A percentile compares a stretch with the other conserved stretches of the same genome.
These are phyloP conservation scores for Lasioglossum zephyrum DNA, from an alignment of 2,888 invertebrate species.

Conservation along the genomic window DNA sequence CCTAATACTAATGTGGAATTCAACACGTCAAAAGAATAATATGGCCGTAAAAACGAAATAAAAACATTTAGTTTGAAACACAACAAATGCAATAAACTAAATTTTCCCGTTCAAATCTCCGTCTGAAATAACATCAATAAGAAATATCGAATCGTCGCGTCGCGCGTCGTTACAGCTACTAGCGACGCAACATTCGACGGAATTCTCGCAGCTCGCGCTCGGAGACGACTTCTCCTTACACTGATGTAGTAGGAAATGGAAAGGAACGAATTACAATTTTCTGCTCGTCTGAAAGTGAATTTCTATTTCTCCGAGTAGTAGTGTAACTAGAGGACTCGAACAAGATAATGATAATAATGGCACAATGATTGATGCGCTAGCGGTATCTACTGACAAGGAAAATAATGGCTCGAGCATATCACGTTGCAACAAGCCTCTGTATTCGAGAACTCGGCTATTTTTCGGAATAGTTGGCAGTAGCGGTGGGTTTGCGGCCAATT, in stretches of 20 bases:
- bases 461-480: not conserved
- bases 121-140: no score
- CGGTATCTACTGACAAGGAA: not conserved
- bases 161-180: no score
- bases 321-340: not conserved
- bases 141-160: no score
- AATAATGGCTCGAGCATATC: not conserved
- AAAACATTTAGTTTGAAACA: no score
- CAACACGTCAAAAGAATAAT: no score
- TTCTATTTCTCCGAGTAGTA: not conserved
- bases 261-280: not conserved
- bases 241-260: not conserved
- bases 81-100: no score
- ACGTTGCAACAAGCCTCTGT: not conserved
- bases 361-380: not conserved
- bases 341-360: not conserved
- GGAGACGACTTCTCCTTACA: no score
- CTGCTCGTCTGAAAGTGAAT: not conserved
- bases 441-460: not conserved
- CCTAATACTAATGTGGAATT: no score
- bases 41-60: no score
- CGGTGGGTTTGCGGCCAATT: not conserved
- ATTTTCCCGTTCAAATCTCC: no score
- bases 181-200: no score
- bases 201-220: no score